Percentiles rank a stretch among this genome's conserved stretches.
Evolutionary conservation across 1,140 invertebrate species (phyloP).

Genomic region (Solenopsis fugax): DNA sequence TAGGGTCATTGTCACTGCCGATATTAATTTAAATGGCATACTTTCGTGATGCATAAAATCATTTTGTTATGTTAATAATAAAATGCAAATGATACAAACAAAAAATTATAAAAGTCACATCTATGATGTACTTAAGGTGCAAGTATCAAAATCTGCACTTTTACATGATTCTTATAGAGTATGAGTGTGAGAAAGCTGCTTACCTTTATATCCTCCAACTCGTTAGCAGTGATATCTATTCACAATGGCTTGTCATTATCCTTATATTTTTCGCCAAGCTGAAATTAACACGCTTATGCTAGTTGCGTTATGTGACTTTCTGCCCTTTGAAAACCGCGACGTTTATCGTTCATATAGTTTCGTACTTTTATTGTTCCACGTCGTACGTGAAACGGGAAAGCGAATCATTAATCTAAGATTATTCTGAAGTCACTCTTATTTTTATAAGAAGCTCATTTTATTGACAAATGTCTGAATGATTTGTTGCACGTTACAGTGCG

Average conservation of each 20-base stretch:
- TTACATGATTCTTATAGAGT: conserved; percentile 91
- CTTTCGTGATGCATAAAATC: background rate
- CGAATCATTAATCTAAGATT: conserved; percentile 65
- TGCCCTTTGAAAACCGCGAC: conserved; percentile 44
- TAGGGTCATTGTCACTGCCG: conserved; percentile 19
- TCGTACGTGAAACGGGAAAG: conserved; percentile 19
- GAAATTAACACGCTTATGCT: conserved; percentile 56
- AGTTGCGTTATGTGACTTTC: conserved; percentile 22
- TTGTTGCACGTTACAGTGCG: background rate
- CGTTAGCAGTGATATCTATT: conserved; percentile 99
- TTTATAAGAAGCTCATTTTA: conserved; percentile 72
- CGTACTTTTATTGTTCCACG: conserved; percentile 49
- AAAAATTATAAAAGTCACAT: background rate
- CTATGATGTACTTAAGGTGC: background rate
- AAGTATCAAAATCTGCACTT: background rate
- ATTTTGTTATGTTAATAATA: conserved; percentile 14
- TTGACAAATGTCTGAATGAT: conserved; percentile 21
- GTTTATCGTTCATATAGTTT: conserved; percentile 41
- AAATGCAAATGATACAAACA: background rate
- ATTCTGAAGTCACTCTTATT: conserved; percentile 71
- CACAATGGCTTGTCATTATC: conserved; percentile 95
- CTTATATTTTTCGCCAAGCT: conserved; percentile 95
- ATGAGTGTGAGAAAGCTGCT: conserved; percentile 99
- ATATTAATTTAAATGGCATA: conserved; percentile 45
- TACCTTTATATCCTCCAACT: conserved; percentile 98